phyloP scores from a whole-genome alignment of 35 echinoderm and acorn worm species.

The Apostichopus parvimensis region DNA sequence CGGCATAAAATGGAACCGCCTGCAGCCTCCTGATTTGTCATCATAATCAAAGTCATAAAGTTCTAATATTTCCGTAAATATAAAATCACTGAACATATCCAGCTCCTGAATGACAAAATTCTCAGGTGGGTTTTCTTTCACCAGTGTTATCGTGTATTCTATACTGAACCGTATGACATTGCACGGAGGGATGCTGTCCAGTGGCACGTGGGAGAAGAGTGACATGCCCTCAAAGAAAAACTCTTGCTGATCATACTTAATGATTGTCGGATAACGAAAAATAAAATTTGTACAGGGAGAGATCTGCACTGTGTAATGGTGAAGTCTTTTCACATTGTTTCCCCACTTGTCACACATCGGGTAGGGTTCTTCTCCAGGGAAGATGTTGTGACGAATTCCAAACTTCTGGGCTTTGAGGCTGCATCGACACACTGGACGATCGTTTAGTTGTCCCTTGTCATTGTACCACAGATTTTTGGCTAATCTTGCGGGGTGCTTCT shows the following conservation, averaged over 20 bases:
- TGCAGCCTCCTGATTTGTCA: constrained; percentile 67
- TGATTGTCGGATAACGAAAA: constrained; percentile 77
- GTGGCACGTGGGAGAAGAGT: constrained; percentile 68
- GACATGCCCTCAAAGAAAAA: constrained; percentile 99
- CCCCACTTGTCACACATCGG: constrained; percentile 71
- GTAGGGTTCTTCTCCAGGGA: constrained; percentile 77
- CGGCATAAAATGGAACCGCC: constrained; percentile 91
- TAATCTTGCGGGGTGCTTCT: constrained; percentile 74
- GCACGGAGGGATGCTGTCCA: constrained; percentile 80
- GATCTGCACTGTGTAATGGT: constrained; percentile 88
- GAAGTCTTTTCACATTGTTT: constrained; percentile 80
- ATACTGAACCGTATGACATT: constrained; percentile 83
- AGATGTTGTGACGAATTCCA: constrained; percentile 96
- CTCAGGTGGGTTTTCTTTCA: constrained; percentile 83
- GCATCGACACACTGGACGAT: constrained; percentile 88
- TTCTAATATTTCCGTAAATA: constrained; percentile 94
- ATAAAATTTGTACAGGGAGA: constrained; percentile 87
- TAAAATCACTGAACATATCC: constrained; percentile 81
- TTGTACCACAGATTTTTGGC: constrained; percentile 94
- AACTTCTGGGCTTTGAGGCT: constrained; percentile 68
- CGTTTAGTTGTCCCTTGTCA: constrained; percentile 85
- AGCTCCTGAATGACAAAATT: constrained; percentile 87
- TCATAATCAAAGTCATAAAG: constrained; percentile 86
- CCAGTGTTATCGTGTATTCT: constrained; percentile 83
- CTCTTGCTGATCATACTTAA: constrained; percentile 87